Conservation (phyloP, 2,113 vertebrate species). For the Notarius lentiginosus region DNA sequence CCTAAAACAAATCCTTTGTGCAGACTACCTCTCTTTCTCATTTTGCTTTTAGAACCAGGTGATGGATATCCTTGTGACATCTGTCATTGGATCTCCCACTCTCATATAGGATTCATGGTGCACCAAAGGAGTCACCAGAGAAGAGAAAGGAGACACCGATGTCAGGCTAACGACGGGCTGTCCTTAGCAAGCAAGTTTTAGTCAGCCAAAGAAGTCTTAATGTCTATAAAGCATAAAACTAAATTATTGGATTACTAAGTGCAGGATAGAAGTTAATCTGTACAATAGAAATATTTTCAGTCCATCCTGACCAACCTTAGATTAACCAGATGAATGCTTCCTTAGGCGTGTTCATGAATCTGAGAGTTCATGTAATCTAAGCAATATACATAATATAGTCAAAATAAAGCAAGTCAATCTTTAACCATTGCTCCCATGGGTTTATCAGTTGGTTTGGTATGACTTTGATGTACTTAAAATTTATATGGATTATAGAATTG, state of each 20-base stretch:
- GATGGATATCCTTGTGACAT: no score
- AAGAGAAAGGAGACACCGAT: no score
- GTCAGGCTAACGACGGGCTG: no score
- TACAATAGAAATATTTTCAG: background rate
- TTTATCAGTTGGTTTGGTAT: background rate
- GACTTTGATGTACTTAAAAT: background rate
- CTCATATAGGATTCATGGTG: no score
- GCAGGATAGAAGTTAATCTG: background rate
- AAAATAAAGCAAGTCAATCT: background rate
- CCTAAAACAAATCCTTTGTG: no score
- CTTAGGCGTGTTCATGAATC: background rate
- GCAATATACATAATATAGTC: background rate
- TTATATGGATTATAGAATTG: no score
- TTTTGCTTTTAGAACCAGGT: no score
- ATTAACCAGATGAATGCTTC: background rate
- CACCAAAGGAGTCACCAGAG: no score
- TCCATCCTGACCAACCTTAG: background rate
- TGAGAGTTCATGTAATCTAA: background rate
- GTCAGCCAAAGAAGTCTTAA: background rate
- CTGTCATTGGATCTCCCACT: no score
- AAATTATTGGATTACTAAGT: background rate
- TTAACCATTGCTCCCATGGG: background rate
- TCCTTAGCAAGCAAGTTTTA: no score
- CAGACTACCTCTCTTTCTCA: no score
- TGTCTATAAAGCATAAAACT: background rate